phyloP scores from a whole-genome alignment of 2,113 vertebrate species.

The Isichthys henryi region DNA sequence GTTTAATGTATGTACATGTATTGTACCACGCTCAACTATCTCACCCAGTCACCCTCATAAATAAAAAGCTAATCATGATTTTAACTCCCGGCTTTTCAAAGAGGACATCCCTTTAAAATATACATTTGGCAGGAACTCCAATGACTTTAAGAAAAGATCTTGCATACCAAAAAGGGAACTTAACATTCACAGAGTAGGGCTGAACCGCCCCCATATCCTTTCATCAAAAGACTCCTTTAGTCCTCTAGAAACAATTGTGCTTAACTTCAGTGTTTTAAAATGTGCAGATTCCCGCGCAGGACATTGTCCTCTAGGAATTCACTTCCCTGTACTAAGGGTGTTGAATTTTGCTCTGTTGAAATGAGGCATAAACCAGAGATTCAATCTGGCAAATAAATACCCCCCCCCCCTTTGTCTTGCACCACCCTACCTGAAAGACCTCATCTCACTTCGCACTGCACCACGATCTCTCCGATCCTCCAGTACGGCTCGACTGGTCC shows the following conservation, averaged over 20 bases:
- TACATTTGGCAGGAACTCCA: background rate
- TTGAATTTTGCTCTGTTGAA: background rate
- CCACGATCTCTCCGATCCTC: no score
- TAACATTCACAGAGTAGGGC: background rate
- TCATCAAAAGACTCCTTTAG: background rate
- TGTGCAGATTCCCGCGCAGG: background rate
- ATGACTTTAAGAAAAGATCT: background rate
- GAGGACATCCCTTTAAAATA: background rate
- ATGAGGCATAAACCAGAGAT: background rate
- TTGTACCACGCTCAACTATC: background rate
- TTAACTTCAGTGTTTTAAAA: conserved; percentile 2
- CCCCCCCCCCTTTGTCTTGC: background rate
- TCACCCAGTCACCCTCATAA: background rate
- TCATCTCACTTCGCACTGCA: no score
- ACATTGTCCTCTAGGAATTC: background rate
- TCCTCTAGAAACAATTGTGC: background rate
- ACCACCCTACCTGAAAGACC: no score
- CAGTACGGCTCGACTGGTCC: no score
- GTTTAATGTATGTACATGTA: background rate
- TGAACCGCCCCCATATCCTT: background rate
- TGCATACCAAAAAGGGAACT: background rate
- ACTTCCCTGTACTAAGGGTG: background rate
- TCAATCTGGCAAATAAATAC: background rate
- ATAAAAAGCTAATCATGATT: conserved; percentile 2
- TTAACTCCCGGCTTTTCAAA: background rate